A percentile compares a stretch with the other conserved stretches of the same genome.
Evolutionary conservation across 2,797 vertebrate genomes (phyloP).

Genomic region (Hippopotamyrus pictus): DNA sequence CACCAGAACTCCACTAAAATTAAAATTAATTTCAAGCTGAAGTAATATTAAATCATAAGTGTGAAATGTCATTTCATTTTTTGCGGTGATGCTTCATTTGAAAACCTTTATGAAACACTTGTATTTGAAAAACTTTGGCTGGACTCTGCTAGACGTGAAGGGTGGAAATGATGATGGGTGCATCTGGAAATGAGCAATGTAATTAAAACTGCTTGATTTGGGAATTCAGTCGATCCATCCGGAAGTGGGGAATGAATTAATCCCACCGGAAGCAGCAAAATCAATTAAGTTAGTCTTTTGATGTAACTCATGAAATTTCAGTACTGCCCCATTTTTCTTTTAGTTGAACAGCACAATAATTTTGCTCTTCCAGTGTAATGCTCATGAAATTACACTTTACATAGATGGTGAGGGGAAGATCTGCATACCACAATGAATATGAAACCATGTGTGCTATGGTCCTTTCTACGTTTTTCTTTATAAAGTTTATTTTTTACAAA

Average conservation of each 20-base stretch:
- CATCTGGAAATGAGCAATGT: slow-evolving; percentile 34
- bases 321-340: not conserved
- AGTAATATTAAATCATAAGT: slow-evolving; percentile 12
- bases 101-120: slow-evolving; percentile 16
- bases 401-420: not conserved
- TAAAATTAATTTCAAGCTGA: not conserved
- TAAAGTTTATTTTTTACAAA: not conserved
- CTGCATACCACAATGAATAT: not conserved
- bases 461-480: not conserved
- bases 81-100: not conserved
- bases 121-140: not conserved
- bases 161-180: slow-evolving; percentile 52
- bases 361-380: not conserved
- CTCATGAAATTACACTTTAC: not conserved
- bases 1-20: not conserved
- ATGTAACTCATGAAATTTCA: not conserved
- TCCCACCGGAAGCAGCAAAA: not conserved
- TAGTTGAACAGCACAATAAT: not conserved
- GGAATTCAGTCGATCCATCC: not conserved
- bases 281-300: not conserved
- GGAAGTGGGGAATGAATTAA: not conserved
- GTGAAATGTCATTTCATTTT: slow-evolving; percentile 6
- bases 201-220: slow-evolving; percentile 45
- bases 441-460: not conserved
- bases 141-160: slow-evolving; percentile 18